Base-by-base conservation (phyloP, 2,113 vertebrate genomes). In the Phalacrocorax aristotelis region DNA sequence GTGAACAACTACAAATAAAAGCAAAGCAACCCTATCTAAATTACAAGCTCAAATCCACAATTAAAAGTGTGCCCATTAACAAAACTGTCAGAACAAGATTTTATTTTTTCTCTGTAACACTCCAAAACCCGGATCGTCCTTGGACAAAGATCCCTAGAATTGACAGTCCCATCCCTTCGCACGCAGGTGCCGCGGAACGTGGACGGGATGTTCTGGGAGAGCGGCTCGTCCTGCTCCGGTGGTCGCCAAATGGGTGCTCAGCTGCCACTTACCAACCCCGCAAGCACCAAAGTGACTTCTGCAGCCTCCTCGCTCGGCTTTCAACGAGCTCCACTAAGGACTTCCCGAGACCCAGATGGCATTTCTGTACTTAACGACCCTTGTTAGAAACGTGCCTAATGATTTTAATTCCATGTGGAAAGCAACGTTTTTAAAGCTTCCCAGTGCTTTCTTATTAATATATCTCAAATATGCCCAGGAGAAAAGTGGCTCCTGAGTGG, bases 241-340 rank as follows among this genome's bases (percentile, higher is more conserved):
- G 0, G 11, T 20, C 5, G 1, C 23, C 1, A 1, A 38, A 5
- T 0, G 0, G 44, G 11, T 19, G 2, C 58, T 42, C 19, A 7
- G 15, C 34, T 27, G 27, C 14, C 10, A 0, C 17, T 4, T 5
- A 5, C 25, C 46, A 44, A 2, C 19, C 46, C 21, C 8, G 2
- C 52, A 7, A 42, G 2, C 61, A 34, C 16, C 62, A 20, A 7
- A 22, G 42, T 0, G 26, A 27, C 49, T 11, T 32, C 11, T 34
- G 44, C 85, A 90, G 25, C 65, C 19, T 74, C 66, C 48, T 25
- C 7, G 23, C 26, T 48, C 30, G 18, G 42, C 61, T 42, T 29
- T 20, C 48, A 30, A 0, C 0, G 6, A 76, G 70, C 34, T 40
- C 38, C 72, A 27, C 1, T 4, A 34, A 46, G 21, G 40, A 34